A percentile compares a stretch with the other conserved stretches of the same genome.
Conservation (phyloP, 2,113 vertebrate genomes). For the Tursiops truncatus region DNA sequence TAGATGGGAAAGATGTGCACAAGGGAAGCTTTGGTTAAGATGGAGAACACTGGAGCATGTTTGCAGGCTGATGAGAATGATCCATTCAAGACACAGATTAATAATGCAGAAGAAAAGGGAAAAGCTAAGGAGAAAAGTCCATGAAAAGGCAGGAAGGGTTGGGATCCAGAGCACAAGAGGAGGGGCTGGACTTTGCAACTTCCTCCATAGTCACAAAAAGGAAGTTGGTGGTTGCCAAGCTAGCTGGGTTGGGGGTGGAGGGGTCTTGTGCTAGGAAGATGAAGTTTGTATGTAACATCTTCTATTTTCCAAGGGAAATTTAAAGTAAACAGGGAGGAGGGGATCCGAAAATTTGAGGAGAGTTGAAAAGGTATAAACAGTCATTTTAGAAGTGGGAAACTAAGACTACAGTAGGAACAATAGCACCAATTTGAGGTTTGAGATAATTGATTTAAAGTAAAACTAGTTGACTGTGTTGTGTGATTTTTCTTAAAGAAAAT, state of each 20-base stretch:
- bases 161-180: not conserved
- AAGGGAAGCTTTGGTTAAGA: not conserved
- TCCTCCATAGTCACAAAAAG: not conserved
- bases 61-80: not conserved
- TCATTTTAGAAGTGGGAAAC: not conserved
- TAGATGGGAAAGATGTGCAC: not conserved
- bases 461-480: not conserved
- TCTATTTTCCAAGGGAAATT: slow-evolving; percentile 16
- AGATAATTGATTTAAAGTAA: not conserved
- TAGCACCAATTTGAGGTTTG: slow-evolving; percentile 7
- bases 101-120: not conserved
- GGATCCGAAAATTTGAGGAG: not conserved
- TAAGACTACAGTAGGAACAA: not conserved
- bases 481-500: slow-evolving; percentile 52
- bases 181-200: not conserved
- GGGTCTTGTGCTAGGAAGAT: not conserved
- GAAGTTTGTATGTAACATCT: not conserved
- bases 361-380: not conserved
- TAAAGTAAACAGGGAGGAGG: not conserved
- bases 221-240: not conserved
- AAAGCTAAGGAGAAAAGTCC: not conserved
- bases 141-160: not conserved
- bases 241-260: not conserved
- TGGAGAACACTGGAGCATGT: not conserved
- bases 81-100: not conserved